Evolutionary conservation across 1,140 invertebrate species (phyloP).

Genomic region (Pachypsylla venusta): DNA sequence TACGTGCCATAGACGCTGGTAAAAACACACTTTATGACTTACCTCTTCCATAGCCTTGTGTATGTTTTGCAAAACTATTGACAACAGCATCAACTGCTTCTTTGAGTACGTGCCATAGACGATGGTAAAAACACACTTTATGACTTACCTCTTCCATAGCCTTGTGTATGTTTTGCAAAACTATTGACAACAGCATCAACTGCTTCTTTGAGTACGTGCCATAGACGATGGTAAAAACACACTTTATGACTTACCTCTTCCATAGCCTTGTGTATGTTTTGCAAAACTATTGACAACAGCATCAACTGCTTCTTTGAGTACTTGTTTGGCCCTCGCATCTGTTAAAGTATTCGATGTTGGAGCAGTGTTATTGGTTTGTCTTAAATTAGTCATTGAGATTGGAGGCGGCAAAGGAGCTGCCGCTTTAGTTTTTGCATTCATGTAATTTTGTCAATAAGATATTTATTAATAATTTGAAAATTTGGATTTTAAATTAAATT

Average conservation of each 20-base stretch:
- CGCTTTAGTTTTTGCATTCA: constrained; percentile 22
- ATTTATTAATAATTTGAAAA: neutral
- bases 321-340: constrained; percentile 49
- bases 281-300: constrained; percentile 63
- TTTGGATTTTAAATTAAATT: neutral
- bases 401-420: constrained; percentile 17
- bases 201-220: constrained; percentile 54
- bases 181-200: constrained; percentile 63
- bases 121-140: too few species aligned
- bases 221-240: too few species aligned
- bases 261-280: constrained; percentile 59
- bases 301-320: constrained; percentile 58
- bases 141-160: constrained; percentile 51
- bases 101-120: constrained; percentile 51
- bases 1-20: too few species aligned
- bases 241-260: constrained; percentile 44
- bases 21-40: too few species aligned
- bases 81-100: constrained; percentile 63
- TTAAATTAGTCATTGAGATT: neutral
- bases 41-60: constrained; percentile 61
- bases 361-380: constrained; percentile 17
- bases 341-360: constrained; percentile 33
- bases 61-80: constrained; percentile 62
- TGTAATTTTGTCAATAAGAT: constrained; percentile 7
- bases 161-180: constrained; percentile 60